Conservation (phyloP, 2,113 vertebrate genomes). For the Romanogobio albipinnatus region DNA sequence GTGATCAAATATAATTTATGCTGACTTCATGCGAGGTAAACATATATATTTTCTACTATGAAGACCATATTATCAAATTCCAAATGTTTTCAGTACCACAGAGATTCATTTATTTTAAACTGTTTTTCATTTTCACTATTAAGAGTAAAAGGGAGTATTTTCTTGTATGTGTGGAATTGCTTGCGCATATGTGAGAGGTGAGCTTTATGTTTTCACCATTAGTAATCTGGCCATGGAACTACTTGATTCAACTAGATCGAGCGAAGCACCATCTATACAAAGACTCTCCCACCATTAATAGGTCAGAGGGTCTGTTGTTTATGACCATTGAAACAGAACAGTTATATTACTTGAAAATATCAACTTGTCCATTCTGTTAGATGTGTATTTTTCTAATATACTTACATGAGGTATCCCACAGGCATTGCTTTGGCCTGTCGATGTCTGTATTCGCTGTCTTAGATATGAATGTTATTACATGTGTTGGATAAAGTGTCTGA, state of each 20-base stretch:
- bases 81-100: background rate
- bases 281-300: conserved; percentile 29
- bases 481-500: background rate
- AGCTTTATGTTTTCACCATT: conserved; percentile 10
- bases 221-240: conserved; percentile 17
- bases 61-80: background rate
- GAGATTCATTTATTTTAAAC: background rate
- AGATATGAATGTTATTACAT: background rate
- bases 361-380: background rate
- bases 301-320: background rate
- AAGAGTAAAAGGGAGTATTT: background rate
- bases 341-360: background rate
- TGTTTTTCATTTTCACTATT: background rate
- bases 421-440: background rate
- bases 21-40: background rate
- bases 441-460: background rate
- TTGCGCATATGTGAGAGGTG: background rate
- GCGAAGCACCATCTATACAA: conserved; percentile 3
- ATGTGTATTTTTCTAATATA: background rate
- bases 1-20: background rate
- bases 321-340: background rate
- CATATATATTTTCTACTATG: background rate
- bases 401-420: background rate
- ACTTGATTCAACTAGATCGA: conserved; percentile 37
- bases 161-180: background rate